Base-by-base conservation (phyloP, 37 sponge, comb jelly and placozoan species). In the Spongia lamella region DNA sequence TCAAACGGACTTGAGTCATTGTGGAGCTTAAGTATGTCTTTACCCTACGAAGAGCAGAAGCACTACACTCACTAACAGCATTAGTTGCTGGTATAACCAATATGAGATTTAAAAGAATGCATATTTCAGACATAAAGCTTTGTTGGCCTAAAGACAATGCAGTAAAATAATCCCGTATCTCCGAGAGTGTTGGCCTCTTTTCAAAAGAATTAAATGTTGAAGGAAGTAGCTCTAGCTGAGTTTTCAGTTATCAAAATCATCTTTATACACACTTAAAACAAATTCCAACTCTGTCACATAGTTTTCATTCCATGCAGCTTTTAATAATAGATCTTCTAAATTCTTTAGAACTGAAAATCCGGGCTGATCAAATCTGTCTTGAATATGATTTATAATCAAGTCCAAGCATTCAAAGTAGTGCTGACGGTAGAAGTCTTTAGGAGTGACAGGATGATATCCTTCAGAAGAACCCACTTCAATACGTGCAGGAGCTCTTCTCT, bases 51-150 rank as follows among this genome's bases (percentile, higher is more conserved):
- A 86, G 70, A 25, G 82, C 77, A 54, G 66, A 58, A 81, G 81
- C 81, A 0, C 78, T 77, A 13, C 88, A 37, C 59, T 88, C 83
- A 21, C 78, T 77, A 21, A 73, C 64, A 35, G 83, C 78, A 82
- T 81, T 88, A 24, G 83, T 81, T 37, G 83, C 88, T 29, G 88
- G 83, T 83, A 88, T 88, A 1, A 88, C 59, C 39, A 82, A 51
- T 16, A 80, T 60, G 7, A 86, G 67, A 36, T 85, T 50, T 17
- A 79, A 15, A n/a, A 72, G 15, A 25, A 38, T 52, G 15, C 53
- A 68, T 30, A 86, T 76, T 24, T 75, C 30, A 30, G 76, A 75
- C 30, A 75, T n/a, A 20, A 76, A 30, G 9, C 25, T 0, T 69
- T 39, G 26, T 40, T 81, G 73, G 53, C 19, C 60, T 47, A 52